Evolutionary conservation across 2,113 vertebrate species (phyloP).

Genomic region (Cinclus cinclus): DNA sequence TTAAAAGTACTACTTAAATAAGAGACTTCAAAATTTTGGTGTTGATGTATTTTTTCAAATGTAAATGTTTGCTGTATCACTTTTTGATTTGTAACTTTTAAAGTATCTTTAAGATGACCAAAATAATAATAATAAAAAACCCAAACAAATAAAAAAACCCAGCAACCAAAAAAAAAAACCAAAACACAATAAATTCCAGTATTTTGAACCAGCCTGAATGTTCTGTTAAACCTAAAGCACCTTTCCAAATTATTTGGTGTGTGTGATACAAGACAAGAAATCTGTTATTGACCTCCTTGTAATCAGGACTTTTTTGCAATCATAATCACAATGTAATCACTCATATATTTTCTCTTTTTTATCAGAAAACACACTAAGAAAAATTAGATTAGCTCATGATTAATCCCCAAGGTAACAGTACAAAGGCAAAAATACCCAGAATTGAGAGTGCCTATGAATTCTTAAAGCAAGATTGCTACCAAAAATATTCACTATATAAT

Average conservation of each 20-base stretch:
- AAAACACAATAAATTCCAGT: background rate
- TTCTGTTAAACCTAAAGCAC: background rate
- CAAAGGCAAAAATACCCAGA: background rate
- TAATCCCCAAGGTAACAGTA: background rate
- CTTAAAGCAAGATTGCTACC: conserved; percentile 14
- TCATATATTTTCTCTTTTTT: background rate
- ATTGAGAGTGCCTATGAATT: background rate
- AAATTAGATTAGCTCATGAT: background rate
- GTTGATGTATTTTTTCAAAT: background rate
- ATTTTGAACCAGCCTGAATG: background rate
- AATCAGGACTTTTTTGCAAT: background rate
- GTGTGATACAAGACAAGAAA: background rate
- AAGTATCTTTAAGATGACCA: background rate
- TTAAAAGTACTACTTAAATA: background rate
- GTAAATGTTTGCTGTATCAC: background rate
- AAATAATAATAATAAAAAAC: background rate
- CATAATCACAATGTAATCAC: background rate
- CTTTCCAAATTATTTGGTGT: background rate
- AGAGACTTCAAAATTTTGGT: background rate
- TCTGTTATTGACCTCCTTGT: background rate
- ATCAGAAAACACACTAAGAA: background rate
- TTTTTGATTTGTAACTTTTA: background rate
- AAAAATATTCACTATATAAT: conserved; percentile 39
- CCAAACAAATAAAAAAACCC: background rate
- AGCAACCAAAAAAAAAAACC: background rate